Conservation (phyloP, 64 coral and sea anemone species). For the Porites lutea region DNA sequence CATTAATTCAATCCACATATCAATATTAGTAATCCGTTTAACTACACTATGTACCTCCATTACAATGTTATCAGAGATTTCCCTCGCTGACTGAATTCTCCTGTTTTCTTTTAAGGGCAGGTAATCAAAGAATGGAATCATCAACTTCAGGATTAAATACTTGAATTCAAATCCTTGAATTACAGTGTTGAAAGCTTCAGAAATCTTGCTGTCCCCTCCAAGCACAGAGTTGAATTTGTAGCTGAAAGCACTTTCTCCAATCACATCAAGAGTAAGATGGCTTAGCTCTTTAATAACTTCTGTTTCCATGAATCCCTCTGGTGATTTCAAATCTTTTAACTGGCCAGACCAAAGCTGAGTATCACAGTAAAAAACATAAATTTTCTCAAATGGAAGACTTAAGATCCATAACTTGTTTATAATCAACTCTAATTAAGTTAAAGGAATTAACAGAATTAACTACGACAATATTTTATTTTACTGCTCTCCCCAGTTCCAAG, state of each 20-base stretch:
- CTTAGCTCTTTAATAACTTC: constrained; percentile 33
- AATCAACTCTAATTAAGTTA: too few relatives aligned
- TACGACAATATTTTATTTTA: too few relatives aligned
- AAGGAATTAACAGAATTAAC: too few relatives aligned
- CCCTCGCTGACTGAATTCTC: constrained; percentile 36
- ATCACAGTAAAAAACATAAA: not conserved
- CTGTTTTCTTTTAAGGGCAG: constrained; percentile 48
- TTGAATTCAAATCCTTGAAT: constrained; percentile 50
- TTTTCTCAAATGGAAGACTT: not conserved
- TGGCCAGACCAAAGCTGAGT: not conserved
- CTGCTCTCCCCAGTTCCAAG: too few relatives aligned
- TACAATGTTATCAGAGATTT: constrained; percentile 63
- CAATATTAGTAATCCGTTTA: not conserved
- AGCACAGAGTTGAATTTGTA: constrained; percentile 67
- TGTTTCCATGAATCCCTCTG: not conserved
- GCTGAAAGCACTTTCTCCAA: constrained; percentile 72
- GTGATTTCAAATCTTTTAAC: not conserved
- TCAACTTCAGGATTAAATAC: constrained; percentile 44
- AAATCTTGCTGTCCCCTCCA: constrained; percentile 42
- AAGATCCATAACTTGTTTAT: too few relatives aligned
- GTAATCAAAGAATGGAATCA: constrained; percentile 59
- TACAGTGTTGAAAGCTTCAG: constrained; percentile 49
- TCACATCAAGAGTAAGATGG: constrained; percentile 33
- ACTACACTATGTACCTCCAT: constrained; percentile 43
- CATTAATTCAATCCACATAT: too few relatives aligned